Percentiles rank a stretch among this genome's conserved stretches.
These are phyloP conservation scores for Calephelis virginiensis DNA, from an alignment of 1,140 invertebrate genomes.

Conservation along the genomic window DNA sequence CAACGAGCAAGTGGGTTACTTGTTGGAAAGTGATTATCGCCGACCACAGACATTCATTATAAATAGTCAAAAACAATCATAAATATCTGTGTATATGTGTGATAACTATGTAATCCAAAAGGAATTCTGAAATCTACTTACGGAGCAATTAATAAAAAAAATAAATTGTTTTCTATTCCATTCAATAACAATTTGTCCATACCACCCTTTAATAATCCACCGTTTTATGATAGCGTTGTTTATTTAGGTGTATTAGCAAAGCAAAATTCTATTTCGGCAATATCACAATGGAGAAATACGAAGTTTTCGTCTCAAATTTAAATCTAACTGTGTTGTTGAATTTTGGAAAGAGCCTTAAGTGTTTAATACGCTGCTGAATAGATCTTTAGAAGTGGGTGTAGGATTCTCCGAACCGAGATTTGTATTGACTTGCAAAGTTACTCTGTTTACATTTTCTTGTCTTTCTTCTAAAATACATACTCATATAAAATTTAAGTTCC, in stretches of 20 bases:
- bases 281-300: neutral
- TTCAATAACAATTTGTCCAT: neutral
- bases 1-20: too few relatives aligned
- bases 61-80: too few relatives aligned
- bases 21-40: too few relatives aligned
- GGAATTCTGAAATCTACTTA: too few relatives aligned
- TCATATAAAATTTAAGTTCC: too few relatives aligned
- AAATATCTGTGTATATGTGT: too few relatives aligned
- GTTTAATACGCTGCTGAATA: conserved; percentile 7
- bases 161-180: too few relatives aligned
- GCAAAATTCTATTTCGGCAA: neutral
- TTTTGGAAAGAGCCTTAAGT: neutral
- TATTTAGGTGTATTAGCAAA: conserved; percentile 1
- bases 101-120: too few relatives aligned
- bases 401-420: neutral
- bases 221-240: conserved; percentile 7
- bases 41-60: too few relatives aligned
- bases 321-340: too few relatives aligned
- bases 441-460: neutral
- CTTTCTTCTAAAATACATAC: too few relatives aligned
- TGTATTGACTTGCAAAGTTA: conserved; percentile 9
- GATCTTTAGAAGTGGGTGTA: neutral
- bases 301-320: neutral
- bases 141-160: too few relatives aligned
- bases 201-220: neutral